Conservation (phyloP, 2,113 vertebrate species). For the Pachycephala philippinensis region DNA sequence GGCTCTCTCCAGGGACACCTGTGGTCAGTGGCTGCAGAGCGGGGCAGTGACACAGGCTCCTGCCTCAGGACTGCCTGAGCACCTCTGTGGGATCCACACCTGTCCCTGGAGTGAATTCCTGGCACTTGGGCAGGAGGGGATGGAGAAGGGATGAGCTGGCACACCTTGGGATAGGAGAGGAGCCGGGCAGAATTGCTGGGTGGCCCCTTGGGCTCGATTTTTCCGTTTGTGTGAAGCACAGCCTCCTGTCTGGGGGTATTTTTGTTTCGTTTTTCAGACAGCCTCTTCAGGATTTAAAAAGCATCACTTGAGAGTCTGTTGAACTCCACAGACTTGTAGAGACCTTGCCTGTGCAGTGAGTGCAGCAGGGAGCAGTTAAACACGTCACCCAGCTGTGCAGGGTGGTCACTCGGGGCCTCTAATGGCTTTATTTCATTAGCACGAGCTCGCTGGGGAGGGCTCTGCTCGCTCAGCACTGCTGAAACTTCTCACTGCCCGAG, state of each 20-base stretch:
- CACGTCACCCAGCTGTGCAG: background rate
- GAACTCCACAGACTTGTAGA: background rate
- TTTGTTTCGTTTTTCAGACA: background rate
- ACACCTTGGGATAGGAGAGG: background rate
- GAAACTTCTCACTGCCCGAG: background rate
- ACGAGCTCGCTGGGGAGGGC: background rate
- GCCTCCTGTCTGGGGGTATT: background rate
- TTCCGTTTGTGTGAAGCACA: background rate
- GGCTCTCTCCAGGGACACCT: background rate
- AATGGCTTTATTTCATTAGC: background rate
- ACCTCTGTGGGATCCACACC: rapidly evolving
- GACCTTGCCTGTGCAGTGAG: background rate
- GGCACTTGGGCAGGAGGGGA: background rate
- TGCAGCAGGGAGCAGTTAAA: background rate
- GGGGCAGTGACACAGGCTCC: background rate
- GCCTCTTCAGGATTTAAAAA: background rate
- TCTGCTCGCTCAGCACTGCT: background rate
- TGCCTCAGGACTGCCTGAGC: background rate
- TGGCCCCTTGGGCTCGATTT: background rate
- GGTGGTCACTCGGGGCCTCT: background rate
- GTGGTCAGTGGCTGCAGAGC: rapidly evolving
- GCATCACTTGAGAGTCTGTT: background rate
- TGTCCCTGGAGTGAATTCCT: background rate
- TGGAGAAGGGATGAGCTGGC: background rate
- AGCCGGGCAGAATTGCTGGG: background rate